Base-by-base conservation (phyloP, 2,888 invertebrate genomes). In the Megalurothrips usitatus region DNA sequence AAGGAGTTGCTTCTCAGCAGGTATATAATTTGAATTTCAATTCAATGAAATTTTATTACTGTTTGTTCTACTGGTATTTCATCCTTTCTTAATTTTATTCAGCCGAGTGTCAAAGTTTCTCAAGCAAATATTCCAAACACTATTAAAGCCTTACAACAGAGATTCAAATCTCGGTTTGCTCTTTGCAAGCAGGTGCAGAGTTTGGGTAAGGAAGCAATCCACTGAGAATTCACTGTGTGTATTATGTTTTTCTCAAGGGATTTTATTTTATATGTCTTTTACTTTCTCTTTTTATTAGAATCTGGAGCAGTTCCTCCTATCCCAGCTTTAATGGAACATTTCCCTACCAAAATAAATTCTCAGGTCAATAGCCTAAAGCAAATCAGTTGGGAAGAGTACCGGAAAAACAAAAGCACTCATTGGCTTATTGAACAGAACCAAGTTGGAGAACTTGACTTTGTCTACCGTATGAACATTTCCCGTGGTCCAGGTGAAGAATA, bases 101-200 rank as follows among this genome's bases (percentile, higher is more conserved):
- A 87, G 86, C 84, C 87, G 86, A 82, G 84, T 85, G 81, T 87
- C 81, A 87, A 88, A 84, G 85, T 90, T 58, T 89, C 89, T 81
- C 89, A 90, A 83, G 91, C 91, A 79, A 92, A 91, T 84, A 93
- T 96, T 81, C 94, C 95, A 85, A 91, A 91, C 83, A 92, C 95
- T 4, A 90, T 97, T 82, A 91, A 91, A 84, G 91, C 92, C 78
- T 90, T 97, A 80, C 92, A 92, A 84, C 91, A 91, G 83, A 90
- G 96, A 52, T 90, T 96, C 83, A 91, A 91, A 83, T 92, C 94
- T 0, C 91, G 97, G 84, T 88, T 94, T 63, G 91, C 92, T 82
- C 88, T 97, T 43, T 93, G 94, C 85, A 91, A 90, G 83, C 96
- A 97, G 86, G 90, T 97, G 80, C 92, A 92, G 83, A 88, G 90